These are phyloP conservation scores for Tribolium freemani DNA, from an alignment of 2,888 invertebrate species.

Conservation along the genomic window DNA sequence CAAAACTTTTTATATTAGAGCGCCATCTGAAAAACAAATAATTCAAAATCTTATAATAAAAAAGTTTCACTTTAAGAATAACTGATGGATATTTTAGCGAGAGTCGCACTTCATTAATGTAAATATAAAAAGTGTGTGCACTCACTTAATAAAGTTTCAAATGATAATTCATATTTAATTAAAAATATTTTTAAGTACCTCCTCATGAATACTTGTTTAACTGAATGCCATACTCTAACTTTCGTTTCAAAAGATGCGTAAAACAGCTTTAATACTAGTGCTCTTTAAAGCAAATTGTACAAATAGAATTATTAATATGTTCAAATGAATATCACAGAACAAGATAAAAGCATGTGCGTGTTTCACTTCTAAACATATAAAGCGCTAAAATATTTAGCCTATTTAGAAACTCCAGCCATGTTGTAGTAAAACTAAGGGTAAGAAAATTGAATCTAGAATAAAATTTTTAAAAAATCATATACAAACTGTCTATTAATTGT, in stretches of 20 bases:
- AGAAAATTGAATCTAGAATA: neutral
- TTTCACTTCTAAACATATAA: constrained; percentile 28
- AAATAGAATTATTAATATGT: constrained; percentile 46
- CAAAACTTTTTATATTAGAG: neutral
- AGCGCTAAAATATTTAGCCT: constrained; percentile 14
- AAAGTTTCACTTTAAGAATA: neutral
- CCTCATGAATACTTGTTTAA: neutral
- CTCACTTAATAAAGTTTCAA: neutral
- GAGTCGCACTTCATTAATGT: neutral
- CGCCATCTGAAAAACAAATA: neutral
- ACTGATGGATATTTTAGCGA: neutral
- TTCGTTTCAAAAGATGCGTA: constrained; percentile 18
- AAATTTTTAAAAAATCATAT: no score
- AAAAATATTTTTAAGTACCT: neutral
- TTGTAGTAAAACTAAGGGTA: neutral
- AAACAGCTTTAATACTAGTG: constrained; percentile 34
- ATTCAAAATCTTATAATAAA: neutral
- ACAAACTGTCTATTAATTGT: neutral
- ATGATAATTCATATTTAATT: neutral
- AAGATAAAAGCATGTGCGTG: constrained; percentile 43
- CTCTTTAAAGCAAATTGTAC: constrained; percentile 33
- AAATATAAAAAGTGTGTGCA: neutral
- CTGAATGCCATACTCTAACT: neutral
- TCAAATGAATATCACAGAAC: constrained; percentile 45
- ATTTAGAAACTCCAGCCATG: neutral